A percentile compares a stretch with the other conserved stretches of the same genome.
These are phyloP conservation scores for Cyclophora punctaria DNA, from an alignment of 2,888 invertebrate genomes.

Conservation along the genomic window DNA sequence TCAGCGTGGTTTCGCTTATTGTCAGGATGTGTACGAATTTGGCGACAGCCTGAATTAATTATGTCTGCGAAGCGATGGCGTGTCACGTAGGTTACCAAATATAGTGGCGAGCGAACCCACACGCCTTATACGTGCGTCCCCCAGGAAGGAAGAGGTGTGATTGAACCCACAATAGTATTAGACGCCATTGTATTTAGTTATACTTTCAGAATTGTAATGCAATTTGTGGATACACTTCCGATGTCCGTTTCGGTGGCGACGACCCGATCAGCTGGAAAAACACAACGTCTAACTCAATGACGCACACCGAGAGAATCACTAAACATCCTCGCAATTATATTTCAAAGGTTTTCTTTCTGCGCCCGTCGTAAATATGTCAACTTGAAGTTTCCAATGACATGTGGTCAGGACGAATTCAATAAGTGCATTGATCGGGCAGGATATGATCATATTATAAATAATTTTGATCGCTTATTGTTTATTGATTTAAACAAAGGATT, in stretches of 20 bases:
- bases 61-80: conserved; percentile 35
- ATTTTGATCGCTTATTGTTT: conserved; percentile 2
- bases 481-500: too few relatives aligned
- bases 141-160: conserved; percentile 66
- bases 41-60: conserved; percentile 66
- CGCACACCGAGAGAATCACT: conserved; percentile 9
- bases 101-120: conserved; percentile 48
- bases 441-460: conserved; percentile 15
- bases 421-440: conserved; percentile 23
- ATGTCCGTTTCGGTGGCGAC: conserved; percentile 41
- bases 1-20: conserved; percentile 42
- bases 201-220: conserved; percentile 49
- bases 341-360: conserved; percentile 6
- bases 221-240: conserved; percentile 57
- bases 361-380: conserved; percentile 16
- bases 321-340: conserved; percentile 9
- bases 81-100: conserved; percentile 70
- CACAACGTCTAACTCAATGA: neutral
- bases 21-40: conserved; percentile 49
- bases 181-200: conserved; percentile 31
- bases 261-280: neutral
- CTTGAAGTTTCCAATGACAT: conserved; percentile 16
- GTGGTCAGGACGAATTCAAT: conserved; percentile 17
- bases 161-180: conserved; percentile 44
- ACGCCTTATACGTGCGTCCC: conserved; percentile 51